Evolutionary conservation across 2,113 vertebrate genomes (phyloP).

Genomic region (Panthera tigris): DNA sequence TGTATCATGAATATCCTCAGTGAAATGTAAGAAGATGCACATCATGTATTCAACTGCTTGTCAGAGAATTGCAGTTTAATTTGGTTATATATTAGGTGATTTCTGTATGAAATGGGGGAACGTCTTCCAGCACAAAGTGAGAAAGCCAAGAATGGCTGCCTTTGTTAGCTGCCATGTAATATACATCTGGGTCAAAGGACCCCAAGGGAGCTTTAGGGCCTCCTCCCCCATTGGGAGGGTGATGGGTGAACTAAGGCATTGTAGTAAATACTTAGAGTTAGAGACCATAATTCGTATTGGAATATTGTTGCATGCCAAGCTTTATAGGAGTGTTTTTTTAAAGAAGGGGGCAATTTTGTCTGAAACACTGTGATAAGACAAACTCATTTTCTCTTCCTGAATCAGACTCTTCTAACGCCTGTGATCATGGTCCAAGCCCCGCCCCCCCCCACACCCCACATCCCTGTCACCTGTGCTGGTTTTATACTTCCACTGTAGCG

Average conservation of each 20-base stretch:
- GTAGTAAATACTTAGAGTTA: neutral
- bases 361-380: neutral
- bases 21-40: neutral
- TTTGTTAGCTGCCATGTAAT: neutral
- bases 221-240: neutral
- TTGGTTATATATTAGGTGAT: neutral
- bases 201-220: neutral
- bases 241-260: neutral
- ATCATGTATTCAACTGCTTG: neutral
- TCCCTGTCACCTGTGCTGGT: neutral
- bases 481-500: neutral
- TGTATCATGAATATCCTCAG: neutral
- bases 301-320: neutral
- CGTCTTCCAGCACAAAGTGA: neutral
- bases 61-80: neutral
- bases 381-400: neutral
- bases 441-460: rapidly evolving
- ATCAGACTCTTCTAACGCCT: neutral
- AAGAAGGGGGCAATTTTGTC: neutral
- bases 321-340: neutral
- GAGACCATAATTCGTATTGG: neutral
- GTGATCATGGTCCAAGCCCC: rapidly evolving
- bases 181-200: neutral
- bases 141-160: neutral
- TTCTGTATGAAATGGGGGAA: neutral